Conservation (phyloP, 1,140 invertebrate species). For the Hycleus phaleratus region DNA sequence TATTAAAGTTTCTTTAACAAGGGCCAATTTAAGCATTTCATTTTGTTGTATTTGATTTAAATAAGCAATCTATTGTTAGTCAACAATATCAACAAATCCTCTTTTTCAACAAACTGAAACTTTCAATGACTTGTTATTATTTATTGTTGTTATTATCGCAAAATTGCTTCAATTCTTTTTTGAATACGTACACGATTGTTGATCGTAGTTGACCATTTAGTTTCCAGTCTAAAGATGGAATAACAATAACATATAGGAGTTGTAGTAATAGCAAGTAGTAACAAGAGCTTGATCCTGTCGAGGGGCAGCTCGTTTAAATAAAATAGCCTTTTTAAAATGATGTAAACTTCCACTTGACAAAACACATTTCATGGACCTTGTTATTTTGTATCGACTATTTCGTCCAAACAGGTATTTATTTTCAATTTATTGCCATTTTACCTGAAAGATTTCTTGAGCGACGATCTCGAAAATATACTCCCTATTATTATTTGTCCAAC, state of each 20-base stretch:
- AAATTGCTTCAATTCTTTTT: constrained; percentile 6
- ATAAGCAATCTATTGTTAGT: no score
- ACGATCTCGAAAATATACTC: no score
- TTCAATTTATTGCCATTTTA: constrained; percentile 31
- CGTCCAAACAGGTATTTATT: constrained; percentile 31
- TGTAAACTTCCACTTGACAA: constrained; percentile 37
- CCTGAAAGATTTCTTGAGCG: constrained; percentile 8
- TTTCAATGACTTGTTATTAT: no score
- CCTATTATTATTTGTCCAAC: no score
- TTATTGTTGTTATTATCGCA: no score
- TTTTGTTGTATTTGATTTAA: constrained; percentile 3
- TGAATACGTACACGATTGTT: constrained; percentile 20
- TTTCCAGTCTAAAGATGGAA: constrained; percentile 27
- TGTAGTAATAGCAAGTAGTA: no score
- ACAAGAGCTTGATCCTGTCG: constrained; percentile 23
- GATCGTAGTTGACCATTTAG: constrained; percentile 25
- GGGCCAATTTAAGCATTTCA: constrained; percentile 10
- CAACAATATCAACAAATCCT: no score
- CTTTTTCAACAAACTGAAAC: no score
- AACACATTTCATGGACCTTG: constrained; percentile 34
- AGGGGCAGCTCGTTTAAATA: constrained; percentile 28
- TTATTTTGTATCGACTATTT: constrained; percentile 37
- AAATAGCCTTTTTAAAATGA: constrained; percentile 29
- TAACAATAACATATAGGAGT: constrained; percentile 22
- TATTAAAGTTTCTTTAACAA: constrained; percentile 3